Conservation (phyloP, 2,888 invertebrate species). For the Cantharis lateralis region DNA sequence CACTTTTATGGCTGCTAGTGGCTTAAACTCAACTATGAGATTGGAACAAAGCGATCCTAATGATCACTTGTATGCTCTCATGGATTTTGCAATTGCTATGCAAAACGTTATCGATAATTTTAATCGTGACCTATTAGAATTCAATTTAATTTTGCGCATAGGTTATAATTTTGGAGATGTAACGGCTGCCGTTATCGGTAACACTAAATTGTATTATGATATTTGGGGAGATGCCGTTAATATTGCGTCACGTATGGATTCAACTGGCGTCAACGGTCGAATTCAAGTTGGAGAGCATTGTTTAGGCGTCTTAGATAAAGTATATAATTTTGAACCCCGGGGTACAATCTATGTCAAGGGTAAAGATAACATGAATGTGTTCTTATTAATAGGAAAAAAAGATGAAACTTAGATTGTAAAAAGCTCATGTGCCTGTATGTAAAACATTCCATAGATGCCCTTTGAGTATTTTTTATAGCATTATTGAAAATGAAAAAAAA, state of each 20-base stretch:
- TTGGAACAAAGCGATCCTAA: slow-evolving; percentile 70
- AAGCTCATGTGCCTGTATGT: slow-evolving; percentile 21
- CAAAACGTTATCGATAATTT: slow-evolving; percentile 86
- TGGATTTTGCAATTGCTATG: slow-evolving; percentile 94
- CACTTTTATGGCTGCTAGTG: slow-evolving; percentile 97
- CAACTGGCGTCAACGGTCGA: slow-evolving; percentile 85
- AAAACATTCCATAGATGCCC: background rate
- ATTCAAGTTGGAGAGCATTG: slow-evolving; percentile 84
- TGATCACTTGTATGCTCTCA: slow-evolving; percentile 81
- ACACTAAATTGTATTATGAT: slow-evolving; percentile 93
- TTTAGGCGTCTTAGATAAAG: slow-evolving; percentile 68
- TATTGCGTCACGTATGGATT: slow-evolving; percentile 96
- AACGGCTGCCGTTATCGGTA: slow-evolving; percentile 95
- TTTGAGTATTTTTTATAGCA: background rate
- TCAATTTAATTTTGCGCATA: slow-evolving; percentile 83
- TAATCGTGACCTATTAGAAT: slow-evolving; percentile 87
- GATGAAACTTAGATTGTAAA: slow-evolving; percentile 8
- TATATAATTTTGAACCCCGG: slow-evolving; percentile 88
- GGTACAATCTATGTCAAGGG: slow-evolving; percentile 96
- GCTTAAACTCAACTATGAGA: slow-evolving; percentile 82
- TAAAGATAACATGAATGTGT: slow-evolving; percentile 94
- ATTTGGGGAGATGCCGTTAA: slow-evolving; percentile 99
- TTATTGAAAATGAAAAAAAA: background rate
- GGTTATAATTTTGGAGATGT: slow-evolving; percentile 95
- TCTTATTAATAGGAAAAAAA: slow-evolving; percentile 65